These are phyloP conservation scores for Botia kubotai DNA, from an alignment of 2,797 vertebrate genomes.

Conservation along the genomic window DNA sequence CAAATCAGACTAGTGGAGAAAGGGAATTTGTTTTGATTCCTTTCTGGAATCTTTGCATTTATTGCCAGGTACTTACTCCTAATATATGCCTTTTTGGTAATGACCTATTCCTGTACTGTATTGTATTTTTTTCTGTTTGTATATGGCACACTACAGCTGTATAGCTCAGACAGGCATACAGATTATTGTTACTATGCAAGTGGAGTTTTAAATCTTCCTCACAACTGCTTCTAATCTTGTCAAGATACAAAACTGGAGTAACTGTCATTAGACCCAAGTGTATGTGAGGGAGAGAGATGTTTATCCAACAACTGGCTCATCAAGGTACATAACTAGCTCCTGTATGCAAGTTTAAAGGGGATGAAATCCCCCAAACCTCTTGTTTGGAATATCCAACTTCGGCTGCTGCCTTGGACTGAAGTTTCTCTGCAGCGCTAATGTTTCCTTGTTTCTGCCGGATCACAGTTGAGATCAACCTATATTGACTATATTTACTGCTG, in stretches of 20 bases:
- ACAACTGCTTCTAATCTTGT: slow-evolving; percentile 70
- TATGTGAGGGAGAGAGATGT: neutral
- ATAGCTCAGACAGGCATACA: slow-evolving; percentile 80
- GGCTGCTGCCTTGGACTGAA: neutral
- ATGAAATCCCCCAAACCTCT: neutral
- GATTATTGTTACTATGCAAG: slow-evolving; percentile 91
- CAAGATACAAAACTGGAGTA: neutral
- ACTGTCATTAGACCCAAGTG: neutral
- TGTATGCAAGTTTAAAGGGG: slow-evolving; percentile 48
- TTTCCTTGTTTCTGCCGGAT: neutral
- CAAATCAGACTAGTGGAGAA: slow-evolving; percentile 82
- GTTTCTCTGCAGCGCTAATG: neutral
- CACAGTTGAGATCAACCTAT: slow-evolving; percentile 10
- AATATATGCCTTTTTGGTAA: slow-evolving; percentile 66
- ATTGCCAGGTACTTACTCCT: slow-evolving; percentile 83
- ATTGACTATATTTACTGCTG: slow-evolving; percentile 32
- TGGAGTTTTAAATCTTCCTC: slow-evolving; percentile 72
- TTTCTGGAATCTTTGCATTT: slow-evolving; percentile 91
- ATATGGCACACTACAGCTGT: slow-evolving; percentile 73
- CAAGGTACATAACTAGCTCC: slow-evolving; percentile 48
- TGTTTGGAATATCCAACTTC: neutral
- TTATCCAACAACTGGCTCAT: neutral
- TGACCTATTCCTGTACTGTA: slow-evolving; percentile 67
- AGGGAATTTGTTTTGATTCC: slow-evolving; percentile 93
- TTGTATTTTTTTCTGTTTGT: slow-evolving; percentile 69